Conservation (phyloP, 2,797 vertebrate species). For the Phaenicophaeus curvirostris region DNA sequence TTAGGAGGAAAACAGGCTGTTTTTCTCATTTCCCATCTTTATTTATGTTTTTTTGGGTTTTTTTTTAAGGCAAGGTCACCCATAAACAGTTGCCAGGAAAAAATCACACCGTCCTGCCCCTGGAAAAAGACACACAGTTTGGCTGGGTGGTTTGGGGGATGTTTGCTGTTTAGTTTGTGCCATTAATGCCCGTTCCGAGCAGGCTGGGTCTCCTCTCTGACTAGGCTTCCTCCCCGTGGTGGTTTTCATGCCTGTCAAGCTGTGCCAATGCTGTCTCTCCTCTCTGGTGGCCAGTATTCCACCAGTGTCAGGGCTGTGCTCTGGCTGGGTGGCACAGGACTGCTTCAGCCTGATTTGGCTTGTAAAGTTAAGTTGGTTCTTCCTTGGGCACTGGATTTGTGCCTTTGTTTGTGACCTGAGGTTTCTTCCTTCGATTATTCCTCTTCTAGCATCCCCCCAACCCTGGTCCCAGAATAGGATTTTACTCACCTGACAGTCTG, state of each 20-base stretch:
- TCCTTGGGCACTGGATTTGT: background rate
- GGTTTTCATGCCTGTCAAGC: background rate
- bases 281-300: background rate
- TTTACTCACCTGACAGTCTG: constrained; percentile 67
- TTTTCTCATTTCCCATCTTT: constrained; percentile 39
- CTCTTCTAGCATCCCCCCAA: background rate
- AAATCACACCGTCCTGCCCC: background rate
- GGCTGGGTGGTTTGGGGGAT: background rate
- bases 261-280: background rate
- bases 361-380: background rate
- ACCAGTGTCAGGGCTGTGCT: background rate
- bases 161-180: background rate
- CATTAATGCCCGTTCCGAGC: background rate
- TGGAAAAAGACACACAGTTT: constrained; percentile 23
- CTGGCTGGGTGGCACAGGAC: background rate
- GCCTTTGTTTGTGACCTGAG: background rate
- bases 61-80: background rate
- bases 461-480: background rate
- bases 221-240: background rate
- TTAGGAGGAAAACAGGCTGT: background rate
- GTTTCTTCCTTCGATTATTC: background rate
- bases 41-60: background rate
- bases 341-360: background rate
- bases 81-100: constrained; percentile 27
- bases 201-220: background rate